Percentiles rank a stretch among this genome's conserved stretches.
These are phyloP conservation scores for Heliangelus exortis DNA, from an alignment of 2,797 vertebrate species.

Conservation along the genomic window DNA sequence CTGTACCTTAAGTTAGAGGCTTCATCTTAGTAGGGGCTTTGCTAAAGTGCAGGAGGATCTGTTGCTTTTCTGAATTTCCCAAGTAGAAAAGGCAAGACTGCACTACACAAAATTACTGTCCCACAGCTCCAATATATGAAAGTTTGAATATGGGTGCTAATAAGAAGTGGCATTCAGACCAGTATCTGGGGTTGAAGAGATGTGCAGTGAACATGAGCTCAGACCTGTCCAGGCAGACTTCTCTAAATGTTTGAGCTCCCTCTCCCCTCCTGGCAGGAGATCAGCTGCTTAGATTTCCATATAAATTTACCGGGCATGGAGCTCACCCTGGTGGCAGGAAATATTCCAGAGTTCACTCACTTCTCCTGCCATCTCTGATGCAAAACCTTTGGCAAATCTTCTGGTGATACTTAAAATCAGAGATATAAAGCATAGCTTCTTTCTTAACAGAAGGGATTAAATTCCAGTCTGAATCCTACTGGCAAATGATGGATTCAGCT, in stretches of 20 bases:
- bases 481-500: accelerated
- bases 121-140: not conserved
- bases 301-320: not conserved
- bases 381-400: not conserved
- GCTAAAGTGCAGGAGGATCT: not conserved
- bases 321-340: not conserved
- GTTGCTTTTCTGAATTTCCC: not conserved
- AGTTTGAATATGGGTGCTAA: not conserved
- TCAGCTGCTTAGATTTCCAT: not conserved
- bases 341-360: not conserved
- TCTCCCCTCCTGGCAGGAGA: accelerated
- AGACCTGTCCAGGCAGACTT: not conserved
- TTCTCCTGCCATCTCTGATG: not conserved
- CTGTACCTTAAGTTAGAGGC: not conserved
- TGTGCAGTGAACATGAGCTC: not conserved
- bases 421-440: not conserved
- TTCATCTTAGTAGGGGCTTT: not conserved
- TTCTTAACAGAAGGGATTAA: not conserved
- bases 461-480: not conserved
- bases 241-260: not conserved
- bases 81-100: not conserved
- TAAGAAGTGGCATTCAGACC: not conserved
- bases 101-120: not conserved
- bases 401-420: not conserved
- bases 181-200: not conserved